A percentile compares a stretch with the other conserved stretches of the same genome.
phyloP scores from a whole-genome alignment of 2,113 vertebrate species.

The Aspidoscelis tigris region DNA sequence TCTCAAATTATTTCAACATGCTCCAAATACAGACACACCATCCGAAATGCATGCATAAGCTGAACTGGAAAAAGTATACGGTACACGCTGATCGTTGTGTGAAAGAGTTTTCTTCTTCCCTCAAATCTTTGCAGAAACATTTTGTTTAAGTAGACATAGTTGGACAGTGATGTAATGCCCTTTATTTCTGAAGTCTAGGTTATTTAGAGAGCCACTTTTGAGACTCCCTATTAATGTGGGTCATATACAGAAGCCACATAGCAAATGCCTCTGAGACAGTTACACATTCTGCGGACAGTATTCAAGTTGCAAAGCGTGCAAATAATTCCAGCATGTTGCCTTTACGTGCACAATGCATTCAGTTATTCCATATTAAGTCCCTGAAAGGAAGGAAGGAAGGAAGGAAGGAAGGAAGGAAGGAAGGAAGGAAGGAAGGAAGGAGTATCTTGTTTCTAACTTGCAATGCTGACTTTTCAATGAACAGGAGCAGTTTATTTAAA shows the following conservation, averaged over 20 bases:
- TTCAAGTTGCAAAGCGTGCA: conserved; percentile 58
- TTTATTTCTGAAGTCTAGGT: conserved; percentile 76
- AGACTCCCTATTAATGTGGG: conserved; percentile 74
- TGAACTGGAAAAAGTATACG: conserved; percentile 80
- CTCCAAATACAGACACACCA: conserved; percentile 50
- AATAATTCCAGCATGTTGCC: conserved; percentile 63
- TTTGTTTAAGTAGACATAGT: conserved; percentile 75
- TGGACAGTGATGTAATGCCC: conserved; percentile 73
- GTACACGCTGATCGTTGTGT: conserved; percentile 76
- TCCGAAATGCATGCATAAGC: conserved; percentile 79
- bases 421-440: background rate
- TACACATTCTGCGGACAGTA: conserved; percentile 61
- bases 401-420: background rate
- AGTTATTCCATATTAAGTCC: conserved; percentile 46
- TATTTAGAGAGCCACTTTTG: conserved; percentile 81
- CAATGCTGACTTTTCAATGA: background rate
- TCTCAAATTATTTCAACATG: conserved; percentile 85
- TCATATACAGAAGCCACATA: conserved; percentile 82
- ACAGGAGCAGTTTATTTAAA: background rate
- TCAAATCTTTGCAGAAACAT: conserved; percentile 76
- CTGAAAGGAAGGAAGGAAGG: conserved; percentile 26
- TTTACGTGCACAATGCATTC: conserved; percentile 63
- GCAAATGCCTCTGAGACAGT: conserved; percentile 72
- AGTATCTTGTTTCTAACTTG: background rate
- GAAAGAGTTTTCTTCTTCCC: conserved; percentile 67